Base-by-base conservation (phyloP, 1,140 invertebrate genomes). In the Caenorhabditis remanei region DNA sequence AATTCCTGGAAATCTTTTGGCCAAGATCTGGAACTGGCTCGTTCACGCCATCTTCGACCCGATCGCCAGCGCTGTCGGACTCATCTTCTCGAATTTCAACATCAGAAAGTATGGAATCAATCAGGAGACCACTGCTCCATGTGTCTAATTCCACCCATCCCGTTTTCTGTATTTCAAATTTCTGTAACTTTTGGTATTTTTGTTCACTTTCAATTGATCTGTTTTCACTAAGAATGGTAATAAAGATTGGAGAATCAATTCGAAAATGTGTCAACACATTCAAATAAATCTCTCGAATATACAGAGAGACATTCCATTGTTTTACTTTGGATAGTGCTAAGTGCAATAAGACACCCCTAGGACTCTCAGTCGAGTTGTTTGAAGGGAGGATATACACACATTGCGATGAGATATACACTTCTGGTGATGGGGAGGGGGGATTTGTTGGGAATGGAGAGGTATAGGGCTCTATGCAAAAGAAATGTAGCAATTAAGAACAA, bases 1-100 rank as follows among this genome's bases (percentile, higher is more conserved):
- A 4, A 85, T 89, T 40, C 88, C 88, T 21, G 88, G 56, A n/a
- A 79, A 40, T 46, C 46, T 88, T 85, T n/a, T 89, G 50, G 83
- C 88, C 55, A 89, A 89, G 84, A 21, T 89, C 50, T 89, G 88
- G 88, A 53, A 85, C 83, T 88, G 71, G 71, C 16, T 89, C n/a
- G 43, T 89, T 8, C 88, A 88, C 84, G 86, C 88, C 63, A 24
- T 89, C 87, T 50, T 89, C 79, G 88, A 89, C 50, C 88, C 88
- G 16, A 41, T 88, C 50, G 53, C 65, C 87, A 21, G 14, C 8
- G 32, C 87, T 9, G 13, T 88, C 48, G 87, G 88, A 21, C 65
- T 89, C 14, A 41, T 85, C 87, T 88, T 87, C 87, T 61, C 84
- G 7, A 55, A 46, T 24, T 85, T 87, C 84, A 87, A 55, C 46